phyloP scores from a whole-genome alignment of 1,140 invertebrate species.

The Saxidomus purpurata region DNA sequence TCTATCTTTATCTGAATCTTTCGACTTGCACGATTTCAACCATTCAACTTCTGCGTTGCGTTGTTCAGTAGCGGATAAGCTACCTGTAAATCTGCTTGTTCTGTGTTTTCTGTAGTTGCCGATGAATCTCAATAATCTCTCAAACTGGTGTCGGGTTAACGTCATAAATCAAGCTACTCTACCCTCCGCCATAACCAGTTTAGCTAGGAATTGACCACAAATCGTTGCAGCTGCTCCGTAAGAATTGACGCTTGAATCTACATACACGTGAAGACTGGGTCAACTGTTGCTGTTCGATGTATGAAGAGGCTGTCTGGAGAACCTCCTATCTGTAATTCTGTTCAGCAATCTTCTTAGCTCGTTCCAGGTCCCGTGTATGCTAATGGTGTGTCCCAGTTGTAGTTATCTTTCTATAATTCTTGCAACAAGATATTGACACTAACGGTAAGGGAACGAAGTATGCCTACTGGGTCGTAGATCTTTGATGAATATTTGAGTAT shows the following conservation, averaged over 20 bases:
- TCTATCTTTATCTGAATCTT: too few species aligned
- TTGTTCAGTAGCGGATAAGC: too few species aligned
- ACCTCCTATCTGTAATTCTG: not conserved
- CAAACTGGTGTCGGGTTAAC: too few species aligned
- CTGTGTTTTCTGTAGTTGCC: too few species aligned
- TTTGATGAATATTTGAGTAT: slow-evolving; percentile 52
- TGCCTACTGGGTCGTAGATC: slow-evolving; percentile 60
- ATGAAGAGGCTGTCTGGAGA: not conserved
- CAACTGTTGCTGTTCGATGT: not conserved
- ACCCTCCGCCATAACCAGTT: slow-evolving; percentile 59
- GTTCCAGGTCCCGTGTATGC: slow-evolving; percentile 14
- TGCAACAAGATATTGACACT: slow-evolving; percentile 64
- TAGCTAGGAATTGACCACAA: not conserved
- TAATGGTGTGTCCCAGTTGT: slow-evolving; percentile 58
- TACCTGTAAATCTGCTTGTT: too few species aligned
- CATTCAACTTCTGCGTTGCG: too few species aligned
- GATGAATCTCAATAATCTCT: too few species aligned
- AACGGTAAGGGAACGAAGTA: slow-evolving; percentile 50
- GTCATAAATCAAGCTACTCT: not conserved
- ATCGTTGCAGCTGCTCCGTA: slow-evolving; percentile 57
- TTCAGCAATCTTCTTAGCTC: not conserved
- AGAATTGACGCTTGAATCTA: slow-evolving; percentile 55
- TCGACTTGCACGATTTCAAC: too few species aligned
- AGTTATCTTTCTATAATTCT: slow-evolving; percentile 56
- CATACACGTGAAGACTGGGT: slow-evolving; percentile 51